Evolutionary conservation across 2,797 vertebrate genomes (phyloP).

Genomic region (Hydrophis major): DNA sequence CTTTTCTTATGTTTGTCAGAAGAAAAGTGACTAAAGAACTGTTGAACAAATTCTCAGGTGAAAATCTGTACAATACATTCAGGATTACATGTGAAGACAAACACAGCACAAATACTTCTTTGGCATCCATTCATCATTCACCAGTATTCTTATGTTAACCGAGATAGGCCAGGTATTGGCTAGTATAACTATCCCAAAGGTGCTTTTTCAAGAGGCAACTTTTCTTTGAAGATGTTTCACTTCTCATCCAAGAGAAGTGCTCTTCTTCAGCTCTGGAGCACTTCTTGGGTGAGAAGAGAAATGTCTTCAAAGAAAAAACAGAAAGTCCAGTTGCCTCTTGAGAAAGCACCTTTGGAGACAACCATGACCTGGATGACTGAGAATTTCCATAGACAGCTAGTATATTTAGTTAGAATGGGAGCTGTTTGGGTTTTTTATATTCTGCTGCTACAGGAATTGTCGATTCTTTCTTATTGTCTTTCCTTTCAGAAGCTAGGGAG

Average conservation of each 20-base stretch:
- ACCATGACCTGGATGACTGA: too few relatives aligned
- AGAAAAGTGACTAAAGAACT: not conserved
- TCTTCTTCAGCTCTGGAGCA: too few relatives aligned
- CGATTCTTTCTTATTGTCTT: not conserved
- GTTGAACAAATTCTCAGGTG: not conserved
- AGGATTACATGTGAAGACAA: not conserved
- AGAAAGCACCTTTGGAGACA: too few relatives aligned
- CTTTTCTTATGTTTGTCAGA: not conserved
- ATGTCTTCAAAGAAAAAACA: too few relatives aligned
- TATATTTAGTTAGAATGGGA: not conserved
- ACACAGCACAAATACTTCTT: not conserved
- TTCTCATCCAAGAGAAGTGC: too few relatives aligned
- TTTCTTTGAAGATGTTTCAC: too few relatives aligned
- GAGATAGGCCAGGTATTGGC: not conserved
- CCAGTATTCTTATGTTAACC: not conserved
- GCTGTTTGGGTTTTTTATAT: not conserved
- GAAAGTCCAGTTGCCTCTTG: too few relatives aligned
- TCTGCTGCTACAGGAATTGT: not conserved
- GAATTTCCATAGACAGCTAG: too few relatives aligned
- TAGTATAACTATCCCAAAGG: not conserved
- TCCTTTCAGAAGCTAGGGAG: not conserved
- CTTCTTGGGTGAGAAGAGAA: too few relatives aligned
- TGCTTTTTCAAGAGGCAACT: too few relatives aligned
- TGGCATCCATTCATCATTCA: not conserved
- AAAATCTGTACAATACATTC: not conserved